Percentiles rank a stretch among this genome's conserved stretches.
phyloP scores from a whole-genome alignment of 2,113 vertebrate species.

The Brachionichthys hirsutus region DNA sequence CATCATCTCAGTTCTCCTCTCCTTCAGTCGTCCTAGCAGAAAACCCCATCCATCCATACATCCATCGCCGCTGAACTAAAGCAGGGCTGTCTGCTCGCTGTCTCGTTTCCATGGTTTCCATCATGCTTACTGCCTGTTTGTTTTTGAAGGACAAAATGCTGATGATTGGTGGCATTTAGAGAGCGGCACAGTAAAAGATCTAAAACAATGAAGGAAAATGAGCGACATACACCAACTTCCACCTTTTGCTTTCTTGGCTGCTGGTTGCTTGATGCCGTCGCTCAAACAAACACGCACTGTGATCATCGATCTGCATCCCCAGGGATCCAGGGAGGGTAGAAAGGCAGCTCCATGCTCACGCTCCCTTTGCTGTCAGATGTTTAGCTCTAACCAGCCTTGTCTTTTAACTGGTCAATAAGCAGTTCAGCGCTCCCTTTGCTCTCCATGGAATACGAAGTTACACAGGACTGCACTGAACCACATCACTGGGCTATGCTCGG shows the following conservation, averaged over 20 bases:
- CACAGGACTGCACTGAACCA: constrained; percentile 25
- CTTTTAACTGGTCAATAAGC: constrained; percentile 70
- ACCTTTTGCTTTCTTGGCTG: constrained; percentile 2
- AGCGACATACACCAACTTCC: background rate
- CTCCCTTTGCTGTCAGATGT: constrained; percentile 42
- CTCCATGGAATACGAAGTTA: constrained; percentile 32
- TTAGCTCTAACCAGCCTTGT: constrained; percentile 48
- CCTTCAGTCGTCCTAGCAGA: constrained; percentile 31
- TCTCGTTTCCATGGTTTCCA: constrained; percentile 74
- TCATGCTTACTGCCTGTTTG: constrained; percentile 63
- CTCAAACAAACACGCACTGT: constrained; percentile 2
- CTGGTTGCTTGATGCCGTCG: background rate
- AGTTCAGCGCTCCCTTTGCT: constrained; percentile 26
- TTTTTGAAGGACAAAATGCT: constrained; percentile 73
- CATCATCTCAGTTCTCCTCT: constrained; percentile 23
- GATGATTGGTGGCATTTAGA: constrained; percentile 55
- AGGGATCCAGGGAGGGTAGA: constrained; percentile 24
- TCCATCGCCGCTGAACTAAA: constrained; percentile 43
- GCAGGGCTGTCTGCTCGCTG: constrained; percentile 42
- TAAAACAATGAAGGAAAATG: constrained; percentile 4
- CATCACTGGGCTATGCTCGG: constrained; percentile 1
- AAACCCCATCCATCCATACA: constrained; percentile 19
- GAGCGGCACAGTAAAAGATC: constrained; percentile 10
- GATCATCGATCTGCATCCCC: constrained; percentile 40
- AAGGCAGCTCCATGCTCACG: constrained; percentile 37